These are phyloP conservation scores for Erpetoichthys calabaricus DNA, from an alignment of 2,797 vertebrate genomes.

Conservation along the genomic window DNA sequence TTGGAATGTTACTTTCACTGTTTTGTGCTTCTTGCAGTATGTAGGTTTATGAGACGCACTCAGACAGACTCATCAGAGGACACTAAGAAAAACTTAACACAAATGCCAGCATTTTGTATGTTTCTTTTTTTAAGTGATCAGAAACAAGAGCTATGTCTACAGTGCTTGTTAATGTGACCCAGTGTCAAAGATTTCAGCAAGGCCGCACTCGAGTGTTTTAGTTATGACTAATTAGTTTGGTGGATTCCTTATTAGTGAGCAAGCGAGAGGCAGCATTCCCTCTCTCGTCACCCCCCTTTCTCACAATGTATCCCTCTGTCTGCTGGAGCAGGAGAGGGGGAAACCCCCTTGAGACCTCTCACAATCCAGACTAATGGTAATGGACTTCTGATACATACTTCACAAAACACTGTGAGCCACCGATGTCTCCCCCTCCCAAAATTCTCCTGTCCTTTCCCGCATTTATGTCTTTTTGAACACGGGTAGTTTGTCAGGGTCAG, in stretches of 20 bases:
- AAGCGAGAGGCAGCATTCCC: conserved; percentile 19
- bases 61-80: no score
- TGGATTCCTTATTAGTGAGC: conserved; percentile 28
- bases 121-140: no score
- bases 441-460: conserved; percentile 29
- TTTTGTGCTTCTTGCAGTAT: no score
- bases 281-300: conserved; percentile 19
- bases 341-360: conserved; percentile 23
- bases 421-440: conserved; percentile 14
- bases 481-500: conserved; percentile 58
- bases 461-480: conserved; percentile 44
- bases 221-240: conserved; percentile 13
- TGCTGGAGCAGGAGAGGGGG: conserved; percentile 19
- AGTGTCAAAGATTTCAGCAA: no score
- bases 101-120: no score
- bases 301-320: conserved; percentile 27
- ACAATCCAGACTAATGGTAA: conserved; percentile 29
- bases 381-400: conserved; percentile 24
- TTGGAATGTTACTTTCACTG: no score
- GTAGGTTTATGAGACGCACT: no score
- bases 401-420: conserved; percentile 19
- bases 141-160: no score
- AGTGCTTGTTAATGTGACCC: no score
- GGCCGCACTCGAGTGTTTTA: no score
- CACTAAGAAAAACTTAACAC: no score